Conservation (phyloP, 2,113 vertebrate genomes). For the Platycercus adscitus region DNA sequence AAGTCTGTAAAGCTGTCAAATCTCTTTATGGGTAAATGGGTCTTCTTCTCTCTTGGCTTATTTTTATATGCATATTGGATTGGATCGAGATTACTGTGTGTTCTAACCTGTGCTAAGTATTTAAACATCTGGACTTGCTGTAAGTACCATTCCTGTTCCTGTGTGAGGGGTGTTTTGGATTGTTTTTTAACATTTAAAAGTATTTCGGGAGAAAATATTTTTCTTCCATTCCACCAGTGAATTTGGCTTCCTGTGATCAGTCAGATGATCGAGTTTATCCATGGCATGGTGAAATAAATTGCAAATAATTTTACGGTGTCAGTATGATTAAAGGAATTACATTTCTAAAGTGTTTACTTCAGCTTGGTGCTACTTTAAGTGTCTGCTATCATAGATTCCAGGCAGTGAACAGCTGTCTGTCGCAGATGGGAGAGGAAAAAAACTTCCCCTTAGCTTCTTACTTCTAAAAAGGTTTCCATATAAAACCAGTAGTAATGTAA, state of each 20-base stretch:
- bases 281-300: neutral
- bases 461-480: constrained; percentile 46
- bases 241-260: neutral
- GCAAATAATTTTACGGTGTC: neutral
- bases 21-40: neutral
- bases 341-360: neutral
- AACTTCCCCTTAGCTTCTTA: constrained; percentile 13
- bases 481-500: constrained; percentile 28
- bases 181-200: neutral
- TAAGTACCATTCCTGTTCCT: rapidly evolving
- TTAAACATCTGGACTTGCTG: neutral
- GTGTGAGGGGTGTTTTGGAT: neutral
- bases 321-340: neutral
- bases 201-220: neutral
- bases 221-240: neutral
- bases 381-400: constrained; percentile 47
- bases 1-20: neutral
- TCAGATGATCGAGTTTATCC: neutral
- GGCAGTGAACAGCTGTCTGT: constrained; percentile 39
- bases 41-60: neutral
- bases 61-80: neutral
- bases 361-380: constrained; percentile 17
- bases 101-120: constrained; percentile 32
- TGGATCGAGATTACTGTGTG: neutral
- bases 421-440: constrained; percentile 12